Percentiles rank a stretch among this genome's conserved stretches.
Evolutionary conservation across 2,113 vertebrate genomes (phyloP).

Genomic region (Mustela nigripes): DNA sequence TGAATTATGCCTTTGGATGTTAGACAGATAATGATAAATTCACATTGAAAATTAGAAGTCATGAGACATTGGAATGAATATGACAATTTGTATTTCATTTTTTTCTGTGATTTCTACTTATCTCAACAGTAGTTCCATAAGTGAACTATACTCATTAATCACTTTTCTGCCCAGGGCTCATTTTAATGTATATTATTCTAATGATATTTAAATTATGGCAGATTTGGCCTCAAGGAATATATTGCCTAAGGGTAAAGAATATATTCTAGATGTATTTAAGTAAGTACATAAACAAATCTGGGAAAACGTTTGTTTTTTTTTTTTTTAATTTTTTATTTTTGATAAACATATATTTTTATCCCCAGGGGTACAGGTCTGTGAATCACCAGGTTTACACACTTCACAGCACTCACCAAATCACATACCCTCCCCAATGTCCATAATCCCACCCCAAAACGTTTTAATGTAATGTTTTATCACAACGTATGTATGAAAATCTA

Average conservation of each 20-base stretch:
- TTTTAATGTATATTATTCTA: background rate
- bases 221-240: background rate
- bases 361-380: too few species aligned
- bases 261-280: background rate
- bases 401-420: too few species aligned
- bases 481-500: background rate
- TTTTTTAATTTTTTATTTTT: too few species aligned
- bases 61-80: background rate
- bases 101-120: background rate
- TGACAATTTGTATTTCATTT: background rate
- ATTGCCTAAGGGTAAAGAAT: background rate
- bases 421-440: too few species aligned
- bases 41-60: background rate
- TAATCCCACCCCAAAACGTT: background rate
- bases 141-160: background rate
- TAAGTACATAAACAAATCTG: background rate
- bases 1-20: background rate
- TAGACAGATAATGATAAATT: background rate
- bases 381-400: too few species aligned
- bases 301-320: background rate
- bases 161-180: background rate
- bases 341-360: too few species aligned
- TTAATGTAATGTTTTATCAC: background rate
- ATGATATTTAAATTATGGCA: background rate
- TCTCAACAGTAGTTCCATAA: background rate